A percentile compares a stretch with the other conserved stretches of the same genome.
Evolutionary conservation across 2,797 vertebrate genomes (phyloP).

Genomic region (Anomalospiza imberbis): DNA sequence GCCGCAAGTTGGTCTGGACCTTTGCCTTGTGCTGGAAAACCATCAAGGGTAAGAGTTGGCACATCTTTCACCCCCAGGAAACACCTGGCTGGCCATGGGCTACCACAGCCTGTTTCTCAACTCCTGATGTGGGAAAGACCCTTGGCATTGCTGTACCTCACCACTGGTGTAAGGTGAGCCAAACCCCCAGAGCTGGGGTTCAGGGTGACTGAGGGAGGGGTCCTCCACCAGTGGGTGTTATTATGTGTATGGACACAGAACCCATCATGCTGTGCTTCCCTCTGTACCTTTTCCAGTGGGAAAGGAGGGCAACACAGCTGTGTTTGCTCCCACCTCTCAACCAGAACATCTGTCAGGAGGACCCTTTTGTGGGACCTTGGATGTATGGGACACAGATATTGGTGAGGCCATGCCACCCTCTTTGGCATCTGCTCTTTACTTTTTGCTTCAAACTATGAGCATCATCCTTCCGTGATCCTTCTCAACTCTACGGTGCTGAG

Average conservation of each 20-base stretch:
- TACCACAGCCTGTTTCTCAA: not conserved
- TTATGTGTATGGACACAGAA: rapidly evolving
- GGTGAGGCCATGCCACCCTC: no score
- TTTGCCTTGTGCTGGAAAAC: not conserved
- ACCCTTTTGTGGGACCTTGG: not conserved
- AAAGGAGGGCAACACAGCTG: not conserved
- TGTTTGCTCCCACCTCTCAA: not conserved
- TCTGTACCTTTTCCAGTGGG: not conserved
- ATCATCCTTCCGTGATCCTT: not conserved
- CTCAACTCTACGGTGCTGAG: not conserved
- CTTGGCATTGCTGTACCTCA: not conserved
- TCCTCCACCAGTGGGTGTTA: not conserved
- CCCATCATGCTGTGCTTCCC: not conserved
- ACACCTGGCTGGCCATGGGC: rapidly evolving
- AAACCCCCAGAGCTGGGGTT: not conserved
- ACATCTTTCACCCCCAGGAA: not conserved
- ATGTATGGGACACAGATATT: not conserved
- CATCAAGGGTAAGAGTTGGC: not conserved
- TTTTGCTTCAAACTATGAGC: not conserved
- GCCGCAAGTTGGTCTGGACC: rapidly evolving
- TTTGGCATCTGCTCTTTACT: not conserved
- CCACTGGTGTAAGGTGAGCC: not conserved
- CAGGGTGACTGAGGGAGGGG: not conserved
- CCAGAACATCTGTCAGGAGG: not conserved
- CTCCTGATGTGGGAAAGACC: rapidly evolving